Evolutionary conservation across 1,140 invertebrate genomes (phyloP).

Genomic region (Aphis gossypii): DNA sequence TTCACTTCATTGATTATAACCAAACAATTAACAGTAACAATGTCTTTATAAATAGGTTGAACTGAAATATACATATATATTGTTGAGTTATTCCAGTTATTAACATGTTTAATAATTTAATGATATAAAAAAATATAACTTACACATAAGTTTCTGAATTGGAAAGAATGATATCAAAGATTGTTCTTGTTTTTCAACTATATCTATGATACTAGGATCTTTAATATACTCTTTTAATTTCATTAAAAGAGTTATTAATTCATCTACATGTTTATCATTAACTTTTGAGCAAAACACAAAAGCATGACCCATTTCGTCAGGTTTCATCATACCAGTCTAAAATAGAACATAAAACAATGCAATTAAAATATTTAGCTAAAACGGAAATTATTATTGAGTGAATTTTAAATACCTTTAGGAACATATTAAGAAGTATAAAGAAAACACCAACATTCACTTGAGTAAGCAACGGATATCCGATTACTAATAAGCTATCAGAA

Average conservation of each 20-base stretch:
- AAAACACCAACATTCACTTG: constrained; percentile 55
- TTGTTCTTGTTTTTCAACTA: constrained; percentile 48
- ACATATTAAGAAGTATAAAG: constrained; percentile 30
- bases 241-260: constrained; percentile 22
- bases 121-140: neutral
- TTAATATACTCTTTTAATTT: constrained; percentile 40
- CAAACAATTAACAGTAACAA: constrained; percentile 49
- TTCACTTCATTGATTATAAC: constrained; percentile 48
- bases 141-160: constrained; percentile 46
- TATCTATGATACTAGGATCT: constrained; percentile 36
- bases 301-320: constrained; percentile 51
- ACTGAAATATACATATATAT: constrained; percentile 35
- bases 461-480: constrained; percentile 51
- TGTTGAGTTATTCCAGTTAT: neutral
- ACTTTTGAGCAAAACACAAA: constrained; percentile 47
- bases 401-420: constrained; percentile 40
- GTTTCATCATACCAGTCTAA: constrained; percentile 45
- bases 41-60: constrained; percentile 54
- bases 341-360: neutral
- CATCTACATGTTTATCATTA: neutral
- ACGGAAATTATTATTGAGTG: neutral
- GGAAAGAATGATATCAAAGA: constrained; percentile 45
- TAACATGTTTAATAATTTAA: neutral
- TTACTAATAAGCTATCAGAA: constrained; percentile 51
- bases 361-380: neutral